Base-by-base conservation (phyloP, 2,888 invertebrate species). In the Pristionchus maxplancki region DNA sequence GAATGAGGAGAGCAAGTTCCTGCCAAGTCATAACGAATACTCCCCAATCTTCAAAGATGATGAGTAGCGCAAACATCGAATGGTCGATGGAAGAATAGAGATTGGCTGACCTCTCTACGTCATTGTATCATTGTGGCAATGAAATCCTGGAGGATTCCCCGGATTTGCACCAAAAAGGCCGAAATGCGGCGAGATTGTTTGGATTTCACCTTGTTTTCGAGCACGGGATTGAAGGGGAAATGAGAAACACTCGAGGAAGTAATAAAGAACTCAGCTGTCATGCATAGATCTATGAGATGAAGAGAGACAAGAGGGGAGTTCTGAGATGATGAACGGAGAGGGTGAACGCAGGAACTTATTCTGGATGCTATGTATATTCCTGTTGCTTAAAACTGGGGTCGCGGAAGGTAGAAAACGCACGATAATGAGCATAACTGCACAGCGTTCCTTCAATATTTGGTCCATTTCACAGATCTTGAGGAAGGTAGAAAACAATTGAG, bases 191-290 rank as follows among this genome's bases (percentile, higher is more conserved):
- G 71, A 24, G 37, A 44, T 44, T 24, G 31, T 40, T 34, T 20
- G 20, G 71, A 64, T 34, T 37, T 17, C 17, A 28, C 67, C 3
- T 64, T 71, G 67, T 71, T 71, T 37, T 71, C 37, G 71, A 13
- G 34, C 8, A 11, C 44, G 28, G 31, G 17, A 2, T n/a, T n/a
- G 62, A 28, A 15, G 62, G 31, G 64, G 64, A 34, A 31, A 64
- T 64, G 81, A 81, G 81, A 44, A 81, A 81, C 44, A 44, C 8
- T 8, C 48, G 34, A 64, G 64, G 64, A 71, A 71, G 71, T 71
- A 37, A 71, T 71, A 37, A 40, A 37, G 64, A 31, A 64, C 8
- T 17, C 71, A 71, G 71, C 71, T 71, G 37, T 37, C 20, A 71
- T 71, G 37, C 37, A 71, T 71, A 24, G 81, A 37, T n/a, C n/a